Conservation (phyloP, 2,797 vertebrate genomes). For the Lerista edwardsae region DNA sequence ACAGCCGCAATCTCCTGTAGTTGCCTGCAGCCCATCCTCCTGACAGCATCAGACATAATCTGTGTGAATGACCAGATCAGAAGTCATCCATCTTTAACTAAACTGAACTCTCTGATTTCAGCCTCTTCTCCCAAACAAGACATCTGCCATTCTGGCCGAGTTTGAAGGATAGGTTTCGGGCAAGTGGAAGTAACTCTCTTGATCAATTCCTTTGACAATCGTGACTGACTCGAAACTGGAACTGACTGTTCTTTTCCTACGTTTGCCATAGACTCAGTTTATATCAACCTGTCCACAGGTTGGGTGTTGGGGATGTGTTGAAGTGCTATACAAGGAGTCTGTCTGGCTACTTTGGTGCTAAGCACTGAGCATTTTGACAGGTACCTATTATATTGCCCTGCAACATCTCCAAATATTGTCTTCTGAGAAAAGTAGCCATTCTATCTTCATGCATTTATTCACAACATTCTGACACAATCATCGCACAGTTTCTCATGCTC, state of each 20-base stretch:
- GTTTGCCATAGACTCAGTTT: background rate
- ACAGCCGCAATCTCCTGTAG: slow-evolving; percentile 1
- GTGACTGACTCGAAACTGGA: background rate
- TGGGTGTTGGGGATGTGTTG: background rate
- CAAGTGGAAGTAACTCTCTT: background rate
- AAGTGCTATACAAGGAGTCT: background rate
- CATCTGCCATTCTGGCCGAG: slow-evolving; percentile 1
- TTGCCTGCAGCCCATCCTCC: background rate
- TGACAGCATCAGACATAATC: background rate
- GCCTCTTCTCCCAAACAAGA: background rate
- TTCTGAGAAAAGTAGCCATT: background rate
- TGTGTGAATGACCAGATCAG: background rate
- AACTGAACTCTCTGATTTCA: background rate
- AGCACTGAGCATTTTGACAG: background rate
- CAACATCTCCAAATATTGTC: background rate
- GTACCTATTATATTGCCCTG: background rate
- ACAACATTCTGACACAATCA: slow-evolving; percentile 2
- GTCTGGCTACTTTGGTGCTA: background rate
- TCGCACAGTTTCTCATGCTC: background rate
- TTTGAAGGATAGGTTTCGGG: background rate
- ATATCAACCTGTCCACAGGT: background rate
- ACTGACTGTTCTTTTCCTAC: background rate
- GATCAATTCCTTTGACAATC: slow-evolving; percentile 13
- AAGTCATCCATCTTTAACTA: background rate
- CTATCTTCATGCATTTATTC: background rate